Conservation (phyloP, 2,888 invertebrate species). For the Drosophila monieri region DNA sequence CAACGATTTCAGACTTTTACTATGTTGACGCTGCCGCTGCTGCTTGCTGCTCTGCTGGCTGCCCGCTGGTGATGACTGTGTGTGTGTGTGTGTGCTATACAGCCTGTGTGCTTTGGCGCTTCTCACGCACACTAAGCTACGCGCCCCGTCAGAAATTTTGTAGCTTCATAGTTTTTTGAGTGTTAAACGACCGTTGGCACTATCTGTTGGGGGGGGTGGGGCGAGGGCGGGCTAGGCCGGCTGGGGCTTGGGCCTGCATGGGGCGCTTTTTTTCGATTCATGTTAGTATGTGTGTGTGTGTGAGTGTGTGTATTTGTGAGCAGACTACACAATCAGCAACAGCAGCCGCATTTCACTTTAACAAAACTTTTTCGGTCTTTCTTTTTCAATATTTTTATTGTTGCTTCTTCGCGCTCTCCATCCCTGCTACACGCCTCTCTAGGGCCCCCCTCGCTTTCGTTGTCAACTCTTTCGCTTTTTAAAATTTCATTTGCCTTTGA, state of each 20-base stretch:
- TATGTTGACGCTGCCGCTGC: constrained; percentile 69
- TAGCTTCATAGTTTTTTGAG: constrained; percentile 51
- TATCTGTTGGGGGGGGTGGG: constrained; percentile 52
- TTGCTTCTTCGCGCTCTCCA: constrained; percentile 21
- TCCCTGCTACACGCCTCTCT: background rate
- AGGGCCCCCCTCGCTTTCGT: constrained; percentile 56
- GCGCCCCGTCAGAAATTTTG: constrained; percentile 25
- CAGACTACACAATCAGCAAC: constrained; percentile 73
- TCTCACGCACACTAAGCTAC: constrained; percentile 29
- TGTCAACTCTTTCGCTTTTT: constrained; percentile 68
- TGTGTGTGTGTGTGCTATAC: constrained; percentile 41
- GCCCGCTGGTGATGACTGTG: constrained; percentile 44
- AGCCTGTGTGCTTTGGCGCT: constrained; percentile 46
- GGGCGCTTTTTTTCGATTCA: constrained; percentile 27
- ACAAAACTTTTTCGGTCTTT: constrained; percentile 59
- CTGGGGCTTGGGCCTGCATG: constrained; percentile 48
- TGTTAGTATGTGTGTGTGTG: constrained; percentile 39
- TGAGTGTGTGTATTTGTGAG: constrained; percentile 42
- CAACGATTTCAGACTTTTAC: constrained; percentile 83
- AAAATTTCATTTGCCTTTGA: constrained; percentile 19
- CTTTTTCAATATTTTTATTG: constrained; percentile 43
- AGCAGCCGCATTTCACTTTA: constrained; percentile 63
- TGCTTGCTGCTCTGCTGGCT: background rate
- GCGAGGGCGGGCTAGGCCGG: constrained; percentile 24
- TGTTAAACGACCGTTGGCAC: constrained; percentile 61